Conservation (phyloP, 1,140 invertebrate species). For the Drosophila ambigua region DNA sequence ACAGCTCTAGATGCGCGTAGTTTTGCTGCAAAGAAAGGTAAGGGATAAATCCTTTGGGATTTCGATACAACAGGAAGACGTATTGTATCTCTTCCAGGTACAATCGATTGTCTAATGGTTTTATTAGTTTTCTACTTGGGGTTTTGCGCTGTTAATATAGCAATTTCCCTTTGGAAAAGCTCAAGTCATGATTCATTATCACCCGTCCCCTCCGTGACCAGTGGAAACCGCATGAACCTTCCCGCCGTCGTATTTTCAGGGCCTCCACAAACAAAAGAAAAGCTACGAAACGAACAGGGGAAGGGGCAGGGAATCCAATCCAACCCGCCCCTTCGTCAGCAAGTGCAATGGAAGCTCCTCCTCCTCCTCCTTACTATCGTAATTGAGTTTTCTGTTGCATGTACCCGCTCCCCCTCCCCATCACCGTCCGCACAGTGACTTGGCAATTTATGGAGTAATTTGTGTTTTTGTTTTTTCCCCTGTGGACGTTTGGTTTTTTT, state of each 20-base stretch:
- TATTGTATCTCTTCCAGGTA: too few relatives aligned
- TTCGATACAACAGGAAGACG: too few relatives aligned
- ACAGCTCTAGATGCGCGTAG: too few relatives aligned
- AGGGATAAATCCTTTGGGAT: too few relatives aligned
- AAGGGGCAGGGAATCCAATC: neutral
- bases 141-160: too few relatives aligned
- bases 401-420: too few relatives aligned
- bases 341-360: constrained; percentile 27
- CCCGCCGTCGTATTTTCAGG: constrained; percentile 14
- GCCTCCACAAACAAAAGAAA: constrained; percentile 36
- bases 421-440: constrained; percentile 32
- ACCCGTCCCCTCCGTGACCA: constrained; percentile 5
- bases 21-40: too few relatives aligned
- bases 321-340: neutral
- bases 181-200: constrained; percentile 21
- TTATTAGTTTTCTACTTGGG: too few relatives aligned
- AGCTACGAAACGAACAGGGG: constrained; percentile 5
- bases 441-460: constrained; percentile 41
- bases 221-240: constrained; percentile 2
- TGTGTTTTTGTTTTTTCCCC: constrained; percentile 18
- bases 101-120: too few relatives aligned
- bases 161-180: neutral
- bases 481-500: too few relatives aligned
- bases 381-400: constrained; percentile 43
- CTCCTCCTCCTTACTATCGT: neutral